Base-by-base conservation (phyloP, 2,113 vertebrate species). In the Helogale parvula region DNA sequence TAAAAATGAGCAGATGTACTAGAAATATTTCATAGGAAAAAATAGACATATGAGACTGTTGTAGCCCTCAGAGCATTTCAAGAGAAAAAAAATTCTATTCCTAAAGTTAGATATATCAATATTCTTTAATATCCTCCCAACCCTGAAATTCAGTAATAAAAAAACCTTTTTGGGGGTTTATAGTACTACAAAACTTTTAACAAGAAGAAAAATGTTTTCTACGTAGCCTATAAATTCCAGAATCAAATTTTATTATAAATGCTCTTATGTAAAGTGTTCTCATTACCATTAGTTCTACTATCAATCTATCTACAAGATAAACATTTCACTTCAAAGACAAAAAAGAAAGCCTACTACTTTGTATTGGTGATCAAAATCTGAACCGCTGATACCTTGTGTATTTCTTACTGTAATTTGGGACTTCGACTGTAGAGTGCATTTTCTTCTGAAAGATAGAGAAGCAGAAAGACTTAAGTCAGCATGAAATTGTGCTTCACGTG, bases 361-460 rank as follows among this genome's bases (percentile, higher is more conserved):
- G 12, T 71, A 88, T 38, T 72, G 71, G 45, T 82, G 88, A 91
- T 94, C 41, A 86, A 93, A 95, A 92, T 96, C 68, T 66, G 74
- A 74, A 57, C 84, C 50, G 72, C 8, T 52, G 79, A 86, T 47
- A 15, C 3, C 12, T 77, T 54, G 2, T 45, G 2, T 21, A n/a
- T 86, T 88, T 92, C 79, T 94, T 52, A 72, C 12, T 81, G 23
- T 17, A n/a, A 45, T 88, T 96, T 90, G n/a, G 1, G 0, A 74
- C n/a, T 94, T 94, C 68, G 47, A 41, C 0, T 17, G 1, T 16
- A 66, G 1, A 35, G 16, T 23, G 9, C 0, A 21, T 41, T 71
- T 54, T 50, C 77, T 93, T 80, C 8, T 88, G 41, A 94, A 93
- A 11, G 45, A 93, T 76, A 90, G 97, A 27, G 15, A 81, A 83